Percentiles rank a stretch among this genome's conserved stretches.
Conservation (phyloP, 2,888 invertebrate species). For the Aelia acuminata region DNA sequence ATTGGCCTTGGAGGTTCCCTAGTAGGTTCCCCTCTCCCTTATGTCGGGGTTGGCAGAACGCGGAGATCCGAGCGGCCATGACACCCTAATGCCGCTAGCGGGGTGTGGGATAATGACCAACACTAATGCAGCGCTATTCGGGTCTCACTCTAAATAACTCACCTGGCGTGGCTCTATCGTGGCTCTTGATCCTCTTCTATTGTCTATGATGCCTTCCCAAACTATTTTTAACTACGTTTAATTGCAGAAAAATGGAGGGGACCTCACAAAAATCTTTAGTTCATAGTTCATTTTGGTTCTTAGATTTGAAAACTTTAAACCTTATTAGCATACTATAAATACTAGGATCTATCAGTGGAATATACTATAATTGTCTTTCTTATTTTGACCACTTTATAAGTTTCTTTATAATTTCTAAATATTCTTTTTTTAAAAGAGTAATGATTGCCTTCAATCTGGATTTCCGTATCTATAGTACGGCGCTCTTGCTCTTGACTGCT, state of each 20-base stretch:
- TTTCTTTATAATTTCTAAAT: too few relatives aligned
- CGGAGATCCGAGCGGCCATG: neutral
- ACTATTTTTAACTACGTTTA: neutral
- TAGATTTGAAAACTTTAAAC: too few relatives aligned
- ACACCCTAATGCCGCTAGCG: neutral
- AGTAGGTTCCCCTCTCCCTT: neutral
- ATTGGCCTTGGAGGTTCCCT: neutral
- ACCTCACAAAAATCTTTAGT: too few relatives aligned
- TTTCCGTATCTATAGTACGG: too few relatives aligned
- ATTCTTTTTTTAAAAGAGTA: too few relatives aligned
- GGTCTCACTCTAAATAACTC: neutral
- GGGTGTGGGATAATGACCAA: neutral
- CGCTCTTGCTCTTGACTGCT: too few relatives aligned
- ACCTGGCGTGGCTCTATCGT: conserved; percentile 7
- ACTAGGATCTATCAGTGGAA: too few relatives aligned
- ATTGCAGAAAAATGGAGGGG: neutral
- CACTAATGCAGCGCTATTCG: conserved; percentile 23
- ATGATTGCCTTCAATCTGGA: too few relatives aligned
- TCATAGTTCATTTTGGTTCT: too few relatives aligned
- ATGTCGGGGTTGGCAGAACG: neutral
- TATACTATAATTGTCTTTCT: too few relatives aligned
- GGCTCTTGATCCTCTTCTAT: neutral
- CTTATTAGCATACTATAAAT: too few relatives aligned
- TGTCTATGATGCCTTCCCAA: neutral
- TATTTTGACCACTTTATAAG: too few relatives aligned